Evolutionary conservation across 1,140 invertebrate genomes (phyloP).

Genomic region (Halotydeus destructor): DNA sequence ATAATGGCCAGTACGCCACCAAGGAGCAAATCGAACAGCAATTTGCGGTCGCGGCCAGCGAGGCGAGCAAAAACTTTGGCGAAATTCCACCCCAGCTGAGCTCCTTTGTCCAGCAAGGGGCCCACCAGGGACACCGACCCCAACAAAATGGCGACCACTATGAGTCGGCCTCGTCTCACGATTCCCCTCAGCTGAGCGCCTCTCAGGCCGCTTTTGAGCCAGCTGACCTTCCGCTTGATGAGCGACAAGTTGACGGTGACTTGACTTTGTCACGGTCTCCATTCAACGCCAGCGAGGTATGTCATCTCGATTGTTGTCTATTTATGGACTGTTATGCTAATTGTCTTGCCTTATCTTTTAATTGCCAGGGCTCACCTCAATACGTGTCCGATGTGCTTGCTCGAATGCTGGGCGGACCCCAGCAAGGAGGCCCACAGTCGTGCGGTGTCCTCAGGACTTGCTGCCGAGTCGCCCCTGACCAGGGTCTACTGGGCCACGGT

Average conservation of each 20-base stretch:
- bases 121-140: background rate
- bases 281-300: no score
- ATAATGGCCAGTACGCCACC: background rate
- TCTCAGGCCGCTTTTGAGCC: no score
- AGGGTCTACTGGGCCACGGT: background rate
- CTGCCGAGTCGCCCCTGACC: constrained; percentile 15
- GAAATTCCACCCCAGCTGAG: constrained; percentile 3
- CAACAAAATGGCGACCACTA: no score
- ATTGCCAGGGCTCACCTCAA: constrained; percentile 4
- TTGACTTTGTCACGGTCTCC: background rate
- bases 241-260: no score
- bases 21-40: background rate
- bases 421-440: constrained; percentile 2
- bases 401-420: constrained; percentile 13
- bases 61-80: background rate
- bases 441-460: constrained; percentile 19
- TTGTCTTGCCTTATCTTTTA: background rate
- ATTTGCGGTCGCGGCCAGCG: background rate
- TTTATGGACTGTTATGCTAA: background rate
- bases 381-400: constrained; percentile 19
- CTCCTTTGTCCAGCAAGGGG: background rate
- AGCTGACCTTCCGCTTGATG: no score
- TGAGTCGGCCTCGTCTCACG: background rate
- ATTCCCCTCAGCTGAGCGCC: constrained; percentile 5
- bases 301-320: background rate